A percentile compares a stretch with the other conserved stretches of the same genome.
Evolutionary conservation across 1,140 invertebrate species (phyloP).

Genomic region (Ceratitis capitata): DNA sequence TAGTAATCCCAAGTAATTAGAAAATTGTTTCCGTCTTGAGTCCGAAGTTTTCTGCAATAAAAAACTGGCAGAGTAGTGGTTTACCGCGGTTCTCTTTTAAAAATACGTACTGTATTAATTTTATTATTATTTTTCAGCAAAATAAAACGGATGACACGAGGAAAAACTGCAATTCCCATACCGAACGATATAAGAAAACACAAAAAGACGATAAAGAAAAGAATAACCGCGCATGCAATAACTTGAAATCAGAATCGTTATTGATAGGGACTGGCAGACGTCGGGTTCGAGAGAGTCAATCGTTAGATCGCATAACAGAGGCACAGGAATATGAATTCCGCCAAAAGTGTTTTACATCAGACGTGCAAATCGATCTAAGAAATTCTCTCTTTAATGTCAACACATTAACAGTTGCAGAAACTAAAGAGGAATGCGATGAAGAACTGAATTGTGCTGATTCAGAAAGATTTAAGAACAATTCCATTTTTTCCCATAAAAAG

Average conservation of each 20-base stretch:
- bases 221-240: constrained; percentile 15
- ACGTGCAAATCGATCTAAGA: constrained; percentile 56
- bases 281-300: constrained; percentile 80
- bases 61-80: too few species aligned
- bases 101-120: background rate
- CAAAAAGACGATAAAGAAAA: constrained; percentile 37
- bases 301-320: constrained; percentile 83
- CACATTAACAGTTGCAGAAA: constrained; percentile 59
- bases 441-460: constrained; percentile 47
- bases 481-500: constrained; percentile 52
- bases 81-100: background rate
- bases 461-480: constrained; percentile 57
- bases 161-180: constrained; percentile 50
- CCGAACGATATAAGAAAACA: constrained; percentile 66
- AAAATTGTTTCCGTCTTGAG: too few species aligned
- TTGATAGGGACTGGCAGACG: constrained; percentile 60
- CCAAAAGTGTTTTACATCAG: constrained; percentile 55
- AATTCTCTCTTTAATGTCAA: constrained; percentile 58
- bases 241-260: background rate
- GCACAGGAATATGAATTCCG: constrained; percentile 74
- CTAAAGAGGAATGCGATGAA: constrained; percentile 58
- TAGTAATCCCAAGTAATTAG: too few species aligned
- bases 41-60: too few species aligned
- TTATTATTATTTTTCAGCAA: background rate
- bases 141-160: constrained; percentile 41